Percentiles rank a stretch among this genome's conserved stretches.
Evolutionary conservation across 2,797 vertebrate genomes (phyloP).

Genomic region (Apodemus agrarius): DNA sequence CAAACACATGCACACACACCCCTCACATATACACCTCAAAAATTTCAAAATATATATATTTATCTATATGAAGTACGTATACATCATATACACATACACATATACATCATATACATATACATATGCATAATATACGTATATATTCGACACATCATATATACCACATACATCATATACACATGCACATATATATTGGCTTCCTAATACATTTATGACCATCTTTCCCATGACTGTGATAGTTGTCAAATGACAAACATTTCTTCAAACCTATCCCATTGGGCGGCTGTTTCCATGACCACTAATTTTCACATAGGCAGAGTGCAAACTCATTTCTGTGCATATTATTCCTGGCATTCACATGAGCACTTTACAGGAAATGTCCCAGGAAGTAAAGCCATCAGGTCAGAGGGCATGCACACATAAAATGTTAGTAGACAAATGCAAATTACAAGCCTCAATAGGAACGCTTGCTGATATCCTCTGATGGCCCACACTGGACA

Average conservation of each 20-base stretch:
- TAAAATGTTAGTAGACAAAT: neutral
- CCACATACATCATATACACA: neutral
- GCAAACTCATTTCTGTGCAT: neutral
- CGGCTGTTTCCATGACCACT: neutral
- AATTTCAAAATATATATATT: neutral
- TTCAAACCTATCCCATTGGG: too few relatives aligned
- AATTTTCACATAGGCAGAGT: neutral
- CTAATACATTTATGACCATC: neutral
- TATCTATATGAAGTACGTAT: neutral
- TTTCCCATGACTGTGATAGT: fast-evolving
- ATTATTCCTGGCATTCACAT: fast-evolving
- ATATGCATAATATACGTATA: too few relatives aligned
- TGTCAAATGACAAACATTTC: too few relatives aligned
- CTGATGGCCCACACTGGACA: neutral
- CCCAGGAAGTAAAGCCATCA: neutral
- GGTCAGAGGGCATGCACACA: neutral
- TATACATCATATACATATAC: neutral
- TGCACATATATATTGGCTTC: neutral
- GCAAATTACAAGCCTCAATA: fast-evolving
- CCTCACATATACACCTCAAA: neutral
- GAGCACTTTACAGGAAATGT: neutral
- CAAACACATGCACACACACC: neutral
- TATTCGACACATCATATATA: too few relatives aligned
- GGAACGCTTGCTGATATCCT: fast-evolving
- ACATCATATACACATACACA: too few relatives aligned